Evolutionary conservation across 2,888 invertebrate genomes (phyloP), one percentile per base, ranked within the genome.

Genomic region (Xanthostigma xanthostigma): DNA sequence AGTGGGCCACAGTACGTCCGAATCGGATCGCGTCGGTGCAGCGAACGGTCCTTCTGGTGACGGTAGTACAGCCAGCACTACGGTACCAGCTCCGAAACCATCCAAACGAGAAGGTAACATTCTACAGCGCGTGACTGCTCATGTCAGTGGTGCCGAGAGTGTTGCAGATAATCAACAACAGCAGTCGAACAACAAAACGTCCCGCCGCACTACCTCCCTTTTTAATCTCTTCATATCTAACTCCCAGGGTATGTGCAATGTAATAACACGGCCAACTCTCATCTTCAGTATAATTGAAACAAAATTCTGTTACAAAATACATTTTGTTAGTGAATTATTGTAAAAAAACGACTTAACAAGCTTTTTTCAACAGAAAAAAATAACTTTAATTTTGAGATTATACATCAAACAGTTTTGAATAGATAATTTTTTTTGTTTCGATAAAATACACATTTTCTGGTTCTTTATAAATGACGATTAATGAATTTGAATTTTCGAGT

Each of bases 191-290:
- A 54, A 44, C 59, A 86, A 86, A 75, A 80, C 85, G 67, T 89
- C 89, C 68, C 85, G 90, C 71, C 84, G 91, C 74, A 89, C 91
- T 68, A 90, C 90, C 69, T 92, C 91, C 71, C 83, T 92, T 70
- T 80, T 92, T 71, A 91, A 92, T 79, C 81, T 92, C 75, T 92
- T 92, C 78, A 89, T 90, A 76, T 88, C 90, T 72, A 90, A 88
- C 76, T 89, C 90, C 75, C 90, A 89, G 81, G 90, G 88, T 79
- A 90, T 60, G 68, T 68, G 62, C 48, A 48, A 34, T 42, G 48
- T 36, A 35, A 36, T 14, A 36, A 44, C 12, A 33, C 36, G 12
- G 27, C 34, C 33, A n/a, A 13, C 43, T 12, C 43, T 9, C 39
- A 43, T 33, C 33, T 27, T 43, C 43, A 43, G 43, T 27, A 43